Conservation (phyloP, 2,113 vertebrate species). For the Bostrychus sinensis region DNA sequence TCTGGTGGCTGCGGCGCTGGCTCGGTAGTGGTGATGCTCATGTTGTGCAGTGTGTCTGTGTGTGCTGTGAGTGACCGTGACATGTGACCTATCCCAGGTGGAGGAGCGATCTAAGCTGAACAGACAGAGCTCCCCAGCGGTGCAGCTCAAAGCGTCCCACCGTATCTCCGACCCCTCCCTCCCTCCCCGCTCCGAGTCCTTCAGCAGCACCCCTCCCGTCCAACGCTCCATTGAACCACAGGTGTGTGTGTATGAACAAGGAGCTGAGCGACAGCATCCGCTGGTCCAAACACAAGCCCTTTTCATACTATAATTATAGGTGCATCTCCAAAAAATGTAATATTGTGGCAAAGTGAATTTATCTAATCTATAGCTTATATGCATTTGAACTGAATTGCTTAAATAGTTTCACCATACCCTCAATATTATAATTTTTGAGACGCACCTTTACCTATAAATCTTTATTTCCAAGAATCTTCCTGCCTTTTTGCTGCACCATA, state of each 20-base stretch:
- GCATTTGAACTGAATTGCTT: too few species aligned
- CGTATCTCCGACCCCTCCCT: constrained; percentile 93
- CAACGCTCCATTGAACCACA: constrained; percentile 91
- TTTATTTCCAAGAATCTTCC: not conserved
- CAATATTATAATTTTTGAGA: not conserved
- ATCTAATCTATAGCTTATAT: too few species aligned
- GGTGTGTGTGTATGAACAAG: constrained; percentile 76
- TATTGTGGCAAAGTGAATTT: not conserved
- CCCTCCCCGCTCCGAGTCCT: constrained; percentile 94
- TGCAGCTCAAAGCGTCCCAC: constrained; percentile 94
- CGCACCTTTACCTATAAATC: not conserved
- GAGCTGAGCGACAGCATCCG: not conserved
- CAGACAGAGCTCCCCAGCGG: constrained; percentile 92
- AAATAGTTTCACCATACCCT: too few species aligned
- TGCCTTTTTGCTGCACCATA: not conserved
- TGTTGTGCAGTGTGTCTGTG: constrained; percentile 26
- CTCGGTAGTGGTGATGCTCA: constrained; percentile 19
- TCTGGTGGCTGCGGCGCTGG: not conserved
- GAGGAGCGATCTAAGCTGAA: constrained; percentile 96
- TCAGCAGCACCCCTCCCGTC: constrained; percentile 92
- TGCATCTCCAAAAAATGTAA: not conserved
- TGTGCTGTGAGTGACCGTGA: constrained; percentile 47
- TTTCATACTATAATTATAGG: not conserved
- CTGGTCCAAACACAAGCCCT: not conserved
- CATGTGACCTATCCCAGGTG: constrained; percentile 82